Percentiles rank a stretch among this genome's conserved stretches.
These are phyloP conservation scores for Percopsis omiscomaycus DNA, from an alignment of 2,797 vertebrate genomes.

Conservation along the genomic window DNA sequence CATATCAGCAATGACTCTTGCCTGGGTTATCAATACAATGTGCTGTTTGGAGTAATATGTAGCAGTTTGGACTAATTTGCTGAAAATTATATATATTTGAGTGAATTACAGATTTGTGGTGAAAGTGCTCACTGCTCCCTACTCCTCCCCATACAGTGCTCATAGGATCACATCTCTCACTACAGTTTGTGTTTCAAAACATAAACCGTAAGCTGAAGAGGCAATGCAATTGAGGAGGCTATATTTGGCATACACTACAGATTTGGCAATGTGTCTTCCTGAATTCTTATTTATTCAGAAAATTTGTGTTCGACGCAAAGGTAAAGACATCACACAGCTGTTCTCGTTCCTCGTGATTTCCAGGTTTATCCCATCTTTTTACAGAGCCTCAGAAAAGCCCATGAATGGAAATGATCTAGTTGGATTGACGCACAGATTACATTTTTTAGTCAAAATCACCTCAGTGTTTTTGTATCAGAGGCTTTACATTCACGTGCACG, in stretches of 20 bases:
- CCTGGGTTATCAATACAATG: slow-evolving; percentile 25
- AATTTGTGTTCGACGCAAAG: slow-evolving; percentile 1
- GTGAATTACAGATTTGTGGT: too few species aligned
- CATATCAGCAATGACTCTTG: slow-evolving; percentile 18
- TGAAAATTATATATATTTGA: too few species aligned
- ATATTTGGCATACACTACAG: not conserved
- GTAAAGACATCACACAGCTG: slow-evolving; percentile 2
- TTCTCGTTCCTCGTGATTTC: not conserved
- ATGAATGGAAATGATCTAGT: slow-evolving; percentile 16
- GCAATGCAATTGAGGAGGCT: not conserved
- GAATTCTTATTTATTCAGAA: not conserved
- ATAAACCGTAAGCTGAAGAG: too few species aligned
- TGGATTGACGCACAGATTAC: slow-evolving; percentile 19
- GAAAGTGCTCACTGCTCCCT: too few species aligned
- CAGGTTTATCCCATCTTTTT: not conserved
- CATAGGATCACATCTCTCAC: too few species aligned
- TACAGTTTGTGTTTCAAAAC: too few species aligned
- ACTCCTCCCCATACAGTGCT: too few species aligned
- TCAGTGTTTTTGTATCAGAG: slow-evolving; percentile 2
- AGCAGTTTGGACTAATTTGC: not conserved
- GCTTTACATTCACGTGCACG: not conserved
- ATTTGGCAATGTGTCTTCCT: not conserved
- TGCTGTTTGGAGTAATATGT: too few species aligned
- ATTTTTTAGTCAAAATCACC: slow-evolving; percentile 4
- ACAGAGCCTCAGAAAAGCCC: slow-evolving; percentile 5